These are phyloP conservation scores for Thymallus thymallus DNA, from an alignment of 2,113 vertebrate species.

Conservation along the genomic window DNA sequence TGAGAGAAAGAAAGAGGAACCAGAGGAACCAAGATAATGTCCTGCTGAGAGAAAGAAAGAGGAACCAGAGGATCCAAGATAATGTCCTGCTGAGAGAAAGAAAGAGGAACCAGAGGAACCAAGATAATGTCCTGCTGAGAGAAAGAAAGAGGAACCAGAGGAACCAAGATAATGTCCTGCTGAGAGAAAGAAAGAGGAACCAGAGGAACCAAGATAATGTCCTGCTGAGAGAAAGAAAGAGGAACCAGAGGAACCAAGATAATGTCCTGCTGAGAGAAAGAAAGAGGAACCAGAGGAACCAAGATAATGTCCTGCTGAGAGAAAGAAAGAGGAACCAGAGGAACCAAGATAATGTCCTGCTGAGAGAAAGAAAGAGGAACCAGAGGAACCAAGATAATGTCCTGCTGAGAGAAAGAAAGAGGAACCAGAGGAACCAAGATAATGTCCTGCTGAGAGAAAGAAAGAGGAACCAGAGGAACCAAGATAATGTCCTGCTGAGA, in stretches of 20 bases:
- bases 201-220: constrained; percentile 28
- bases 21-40: constrained; percentile 28
- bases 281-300: constrained; percentile 25
- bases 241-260: constrained; percentile 25
- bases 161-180: constrained; percentile 29
- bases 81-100: constrained; percentile 23
- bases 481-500: constrained; percentile 32
- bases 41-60: constrained; percentile 25
- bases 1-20: constrained; percentile 28
- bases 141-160: constrained; percentile 20
- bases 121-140: constrained; percentile 32
- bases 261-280: constrained; percentile 23
- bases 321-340: constrained; percentile 20
- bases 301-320: constrained; percentile 32
- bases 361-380: constrained; percentile 28
- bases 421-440: constrained; percentile 25
- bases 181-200: constrained; percentile 28
- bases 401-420: constrained; percentile 25
- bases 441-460: constrained; percentile 23
- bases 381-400: constrained; percentile 28
- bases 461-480: constrained; percentile 25
- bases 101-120: constrained; percentile 25
- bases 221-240: constrained; percentile 25
- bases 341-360: constrained; percentile 29
- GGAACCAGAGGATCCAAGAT: constrained; percentile 25